Base-by-base conservation (phyloP, 2,888 invertebrate species). In the Eupsilia transversa region DNA sequence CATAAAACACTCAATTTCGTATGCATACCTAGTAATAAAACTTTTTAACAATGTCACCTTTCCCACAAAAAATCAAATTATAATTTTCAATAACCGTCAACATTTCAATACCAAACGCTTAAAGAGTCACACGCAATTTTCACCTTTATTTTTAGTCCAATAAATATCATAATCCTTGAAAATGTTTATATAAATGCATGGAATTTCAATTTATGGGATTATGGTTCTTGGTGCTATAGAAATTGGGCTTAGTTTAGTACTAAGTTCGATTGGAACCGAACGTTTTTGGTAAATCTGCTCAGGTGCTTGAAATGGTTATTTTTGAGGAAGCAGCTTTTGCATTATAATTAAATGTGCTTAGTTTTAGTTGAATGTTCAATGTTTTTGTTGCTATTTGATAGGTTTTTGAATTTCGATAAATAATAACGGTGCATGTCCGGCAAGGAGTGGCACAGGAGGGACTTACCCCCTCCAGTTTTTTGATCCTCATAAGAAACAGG, bases 221-320 rank as follows among this genome's bases (percentile, higher is more conserved):
- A 80, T 59, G 61, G 33, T 67, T 77, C 68, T 71, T 88, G 80
- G 43, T 41, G 2, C 33, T 38, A 61, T 57, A 60, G 61, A 74
- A 70, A 82, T 72, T 82, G 68, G 33, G 75, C 67, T 80, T 82
- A 89, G 79, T 89, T 74, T 23, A 17, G 89, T 86, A 87, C 90
- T 91, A 76, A 83, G 65, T 66, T 64, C 43, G 54, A 75, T 65
- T 92, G 70, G 89, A 90, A 91, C 88, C 90, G 91, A 91, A 90
- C 91, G 91, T 87, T 92, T 89, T 92, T 87, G 91, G 91, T 92
- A 91, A 92, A 95, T 95, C 95, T 95, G 94, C 94, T 94, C 94
- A 95, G 96, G 94, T 95, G 94, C 90, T 93, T 88, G 83, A 84
- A 87, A 87, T 82, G 85, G 82, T 85, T 86, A 79, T 83, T 82